Evolutionary conservation across 2,113 vertebrate species (phyloP), one percentile per base, ranked within the genome.

Genomic region (Seriola quinqueradiata): DNA sequence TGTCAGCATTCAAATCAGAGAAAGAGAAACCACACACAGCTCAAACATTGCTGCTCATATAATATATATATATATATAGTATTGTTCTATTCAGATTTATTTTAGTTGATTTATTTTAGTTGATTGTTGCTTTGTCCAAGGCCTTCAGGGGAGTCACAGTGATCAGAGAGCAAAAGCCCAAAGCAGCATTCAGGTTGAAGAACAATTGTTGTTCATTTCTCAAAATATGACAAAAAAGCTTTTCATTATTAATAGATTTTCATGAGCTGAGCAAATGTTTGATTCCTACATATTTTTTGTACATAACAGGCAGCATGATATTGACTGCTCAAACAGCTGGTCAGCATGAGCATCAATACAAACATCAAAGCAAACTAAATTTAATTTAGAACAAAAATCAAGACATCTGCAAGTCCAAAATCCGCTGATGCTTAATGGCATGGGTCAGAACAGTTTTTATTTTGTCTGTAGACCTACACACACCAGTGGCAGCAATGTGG

Each of bases 1-100:
- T 60, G 81, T 83, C 60, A 44, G 36, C 28, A 14, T 69, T 50
- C 23, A 64, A 59, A 86, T 75, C 71, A 77, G 82, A 76, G 70
- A 40, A 36, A 76, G 70, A 48, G 44, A 60, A 79, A 79, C 1
- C 0, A 77, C 17, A 42, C 32, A 66, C 21, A 59, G 70, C 9
- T 28, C 23, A 66, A 54, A 65, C 68, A 48, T 4, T 23, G 19
- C 11, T 32, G 17, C 10, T 65, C 11, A 70, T 63, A 3, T 72
- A 50, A 28, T 28, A 28, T 28, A 28, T 28, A 28, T 28, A 28
- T 28, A 28, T 28, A 28, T 28, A 28, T 42, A 40, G 14, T 60
- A 0, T 70, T 11, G 46, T 50, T 36, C 11, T 44, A 5, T 65
- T 65, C 50, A 40, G 52, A 38, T 55, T 65, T 72, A 6, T 4